Conservation (phyloP, 2,113 vertebrate species). For the Semnornis frantzii region DNA sequence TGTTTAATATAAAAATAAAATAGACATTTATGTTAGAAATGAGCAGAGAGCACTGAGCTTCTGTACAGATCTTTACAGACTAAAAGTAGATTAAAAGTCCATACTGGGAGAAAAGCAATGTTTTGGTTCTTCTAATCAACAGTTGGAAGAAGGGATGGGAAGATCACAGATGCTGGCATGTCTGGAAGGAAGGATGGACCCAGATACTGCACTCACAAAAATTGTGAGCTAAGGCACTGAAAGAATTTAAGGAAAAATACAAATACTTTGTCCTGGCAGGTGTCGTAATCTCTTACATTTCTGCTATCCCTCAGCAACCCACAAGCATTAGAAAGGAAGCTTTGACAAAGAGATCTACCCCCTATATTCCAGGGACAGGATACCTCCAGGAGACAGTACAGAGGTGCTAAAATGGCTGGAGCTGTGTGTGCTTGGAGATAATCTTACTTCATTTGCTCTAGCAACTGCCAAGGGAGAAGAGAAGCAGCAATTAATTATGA, state of each 20-base stretch:
- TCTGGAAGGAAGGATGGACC: neutral
- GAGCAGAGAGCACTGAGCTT: neutral
- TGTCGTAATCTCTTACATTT: neutral
- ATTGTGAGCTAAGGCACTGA: neutral
- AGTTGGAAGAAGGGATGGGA: neutral
- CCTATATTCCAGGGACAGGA: neutral
- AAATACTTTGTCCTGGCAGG: neutral
- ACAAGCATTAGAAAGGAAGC: neutral
- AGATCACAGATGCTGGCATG: neutral
- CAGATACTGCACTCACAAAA: neutral
- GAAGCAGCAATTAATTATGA: constrained; percentile 14
- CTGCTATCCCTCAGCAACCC: neutral
- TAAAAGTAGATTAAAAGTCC: neutral
- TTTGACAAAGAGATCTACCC: neutral
- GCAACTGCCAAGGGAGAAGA: constrained; percentile 19
- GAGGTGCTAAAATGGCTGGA: neutral
- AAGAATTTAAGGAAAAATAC: neutral
- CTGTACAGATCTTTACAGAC: neutral
- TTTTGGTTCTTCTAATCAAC: neutral
- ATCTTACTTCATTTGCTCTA: neutral
- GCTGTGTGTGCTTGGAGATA: neutral
- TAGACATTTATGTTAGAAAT: neutral
- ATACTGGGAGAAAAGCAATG: neutral
- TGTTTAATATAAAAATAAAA: constrained; percentile 3
- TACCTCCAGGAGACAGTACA: neutral